These are phyloP conservation scores for Nasonia longicornis DNA, from an alignment of 1,140 invertebrate species.

Conservation along the genomic window DNA sequence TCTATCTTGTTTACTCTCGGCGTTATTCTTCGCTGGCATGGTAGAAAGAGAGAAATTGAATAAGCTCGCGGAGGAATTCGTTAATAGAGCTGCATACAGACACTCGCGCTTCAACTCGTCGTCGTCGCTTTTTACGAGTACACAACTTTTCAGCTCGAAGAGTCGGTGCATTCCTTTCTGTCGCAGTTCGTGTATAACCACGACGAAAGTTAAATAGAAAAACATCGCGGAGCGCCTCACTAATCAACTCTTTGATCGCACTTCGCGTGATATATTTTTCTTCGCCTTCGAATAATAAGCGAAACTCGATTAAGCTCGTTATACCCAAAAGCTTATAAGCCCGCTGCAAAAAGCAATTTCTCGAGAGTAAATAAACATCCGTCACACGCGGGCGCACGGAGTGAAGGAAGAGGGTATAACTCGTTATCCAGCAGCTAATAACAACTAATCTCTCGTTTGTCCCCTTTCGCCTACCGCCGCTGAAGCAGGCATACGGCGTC, in stretches of 20 bases:
- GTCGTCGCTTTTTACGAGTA: not conserved
- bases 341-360: too few relatives aligned
- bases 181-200: too few relatives aligned
- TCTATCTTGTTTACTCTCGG: slow-evolving; percentile 21
- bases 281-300: too few relatives aligned
- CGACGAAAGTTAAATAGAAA: not conserved
- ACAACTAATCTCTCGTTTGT: slow-evolving; percentile 3
- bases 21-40: not conserved
- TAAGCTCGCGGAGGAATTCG: not conserved
- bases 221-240: not conserved
- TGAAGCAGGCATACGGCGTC: not conserved
- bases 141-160: too few relatives aligned
- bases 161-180: too few relatives aligned
- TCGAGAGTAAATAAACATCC: too few relatives aligned
- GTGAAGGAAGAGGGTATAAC: not conserved
- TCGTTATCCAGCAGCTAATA: not conserved
- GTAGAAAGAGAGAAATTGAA: not conserved
- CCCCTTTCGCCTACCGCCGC: not conserved
- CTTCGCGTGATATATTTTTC: not conserved
- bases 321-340: too few relatives aligned
- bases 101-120: not conserved
- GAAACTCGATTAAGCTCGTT: not conserved
- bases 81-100: not conserved
- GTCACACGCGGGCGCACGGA: not conserved
- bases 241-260: not conserved